Evolutionary conservation across 2,888 invertebrate species (phyloP), one percentile per base, ranked within the genome.

Genomic region (Coelogynopora nodosa): DNA sequence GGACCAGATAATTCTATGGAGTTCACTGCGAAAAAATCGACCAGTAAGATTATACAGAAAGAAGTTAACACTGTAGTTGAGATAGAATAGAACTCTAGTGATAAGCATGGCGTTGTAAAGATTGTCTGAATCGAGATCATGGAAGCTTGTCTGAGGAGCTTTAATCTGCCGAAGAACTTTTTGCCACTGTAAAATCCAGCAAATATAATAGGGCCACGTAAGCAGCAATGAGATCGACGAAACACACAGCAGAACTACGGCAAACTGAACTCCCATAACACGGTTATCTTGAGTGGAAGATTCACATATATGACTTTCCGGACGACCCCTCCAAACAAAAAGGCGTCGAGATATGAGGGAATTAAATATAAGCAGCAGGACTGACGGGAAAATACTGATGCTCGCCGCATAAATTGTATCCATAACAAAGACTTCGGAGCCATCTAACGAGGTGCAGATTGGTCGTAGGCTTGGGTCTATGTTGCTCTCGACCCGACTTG

Each of bases 181-280:
- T 10, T 26, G 74, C 83, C 81, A 86, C 18, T 86, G 31, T 26
- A 31, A 23, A n/a, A 86, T 85, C 86, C 86, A 86, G 29, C 86
- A 86, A 30, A 86, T 31, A n/a, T 86, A 86, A 18, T 86, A 86
- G 84, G 86, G 86, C 86, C 86, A 86, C 26, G 86, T 86, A 28
- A 86, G 84, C 0, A 86, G 30, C 18, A 86, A 23, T n/a, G 80
- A 86, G 81, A 27, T 26, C 26, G 10, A 31, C 18, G 86, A 86
- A n/a, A 86, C 81, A 18, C 26, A 80, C 5, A 86, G 26, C 0
- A 86, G 82, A 26, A 86, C 30, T 23, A 27, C 81, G 0, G 86
- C 86, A 31, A 86, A 86, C 29, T 86, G 86, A 30, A 30, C 30
- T 1, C 86, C 86, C 26, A 86, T 31, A 13, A 86, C 2, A n/a